Base-by-base conservation (phyloP, 2,888 invertebrate genomes). In the Hedya salicella region DNA sequence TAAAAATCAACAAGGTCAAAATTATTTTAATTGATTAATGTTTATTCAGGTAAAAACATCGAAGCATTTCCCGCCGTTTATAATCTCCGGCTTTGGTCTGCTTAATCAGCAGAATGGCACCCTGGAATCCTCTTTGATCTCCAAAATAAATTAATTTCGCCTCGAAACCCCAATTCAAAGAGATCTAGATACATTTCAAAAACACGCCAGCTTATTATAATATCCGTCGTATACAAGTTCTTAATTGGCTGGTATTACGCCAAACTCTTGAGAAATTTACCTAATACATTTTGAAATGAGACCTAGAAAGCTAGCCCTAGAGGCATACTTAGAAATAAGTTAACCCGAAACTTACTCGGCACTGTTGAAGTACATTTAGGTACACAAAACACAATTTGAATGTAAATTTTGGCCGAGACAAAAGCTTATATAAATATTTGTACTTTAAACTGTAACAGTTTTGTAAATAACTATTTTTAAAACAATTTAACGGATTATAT, bases 131-230 rank as follows among this genome's bases (percentile, higher is more conserved):
- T 62, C 75, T 83, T 82, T 80, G 79, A 79, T 76, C 74, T 78
- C 69, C 67, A 69, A 75, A 80, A 78, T 75, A 76, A 81, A 81
- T 82, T 80, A 81, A 77, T 76, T 75, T 77, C 63, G 66, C 53
- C 65, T 64, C 61, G 68, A 78, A 78, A 75, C 71, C 74, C 70
- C 67, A 67, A 68, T 73, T 72, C 73, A 73, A 75, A 78, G 69
- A 71, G 70, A 74, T 72, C 59, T 60, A 68, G 69, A 75, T 74
- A 73, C 71, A 76, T 77, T 78, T 73, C 70, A 63, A 62, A 71
- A 67, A 40, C 17, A 59, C 56, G 65, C 71, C 14, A 39, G 60
- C 50, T 53, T 60, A 65, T 53, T 30, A 60, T 48, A 17, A 42
- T 52, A 16, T 44, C 44, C 32, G 8, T 30, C 39, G 19, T 39